A percentile compares a stretch with the other conserved stretches of the same genome.
Conservation (phyloP, 2,888 invertebrate genomes). For the Lomographa bimaculata region DNA sequence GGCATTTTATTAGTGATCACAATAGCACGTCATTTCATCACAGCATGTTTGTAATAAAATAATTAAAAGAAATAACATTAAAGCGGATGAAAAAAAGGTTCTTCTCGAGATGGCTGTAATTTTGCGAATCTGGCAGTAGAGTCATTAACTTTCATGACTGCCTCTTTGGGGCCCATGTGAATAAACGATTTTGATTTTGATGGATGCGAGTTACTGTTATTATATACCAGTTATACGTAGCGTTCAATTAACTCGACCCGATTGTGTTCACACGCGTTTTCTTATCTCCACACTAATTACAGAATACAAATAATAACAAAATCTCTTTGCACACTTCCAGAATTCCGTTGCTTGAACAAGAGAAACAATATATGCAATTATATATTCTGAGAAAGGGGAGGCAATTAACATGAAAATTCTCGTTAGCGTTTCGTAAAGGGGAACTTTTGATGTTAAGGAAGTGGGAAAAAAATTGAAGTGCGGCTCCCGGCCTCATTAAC, state of each 20-base stretch:
- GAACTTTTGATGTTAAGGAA: conserved; percentile 79
- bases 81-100: no score
- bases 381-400: conserved; percentile 66
- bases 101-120: no score
- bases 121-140: no score
- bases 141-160: no score
- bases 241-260: conserved; percentile 47
- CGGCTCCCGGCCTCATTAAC: conserved; percentile 70
- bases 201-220: conserved; percentile 8
- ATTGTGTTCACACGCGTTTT: conserved; percentile 50
- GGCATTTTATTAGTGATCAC: no score
- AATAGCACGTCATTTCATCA: no score
- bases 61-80: no score
- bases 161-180: no score
- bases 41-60: no score
- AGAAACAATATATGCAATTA: conserved; percentile 78
- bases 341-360: conserved; percentile 56
- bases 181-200: no score
- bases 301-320: conserved; percentile 61
- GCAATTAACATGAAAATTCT: conserved; percentile 79
- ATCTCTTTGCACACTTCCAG: conserved; percentile 54
- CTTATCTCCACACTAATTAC: conserved; percentile 59
- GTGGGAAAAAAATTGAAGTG: conserved; percentile 70
- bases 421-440: conserved; percentile 74
- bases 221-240: conserved; percentile 20